Percentiles rank a stretch among this genome's conserved stretches.
Conservation (phyloP, 2,888 invertebrate genomes). For the Magallana nippona region DNA sequence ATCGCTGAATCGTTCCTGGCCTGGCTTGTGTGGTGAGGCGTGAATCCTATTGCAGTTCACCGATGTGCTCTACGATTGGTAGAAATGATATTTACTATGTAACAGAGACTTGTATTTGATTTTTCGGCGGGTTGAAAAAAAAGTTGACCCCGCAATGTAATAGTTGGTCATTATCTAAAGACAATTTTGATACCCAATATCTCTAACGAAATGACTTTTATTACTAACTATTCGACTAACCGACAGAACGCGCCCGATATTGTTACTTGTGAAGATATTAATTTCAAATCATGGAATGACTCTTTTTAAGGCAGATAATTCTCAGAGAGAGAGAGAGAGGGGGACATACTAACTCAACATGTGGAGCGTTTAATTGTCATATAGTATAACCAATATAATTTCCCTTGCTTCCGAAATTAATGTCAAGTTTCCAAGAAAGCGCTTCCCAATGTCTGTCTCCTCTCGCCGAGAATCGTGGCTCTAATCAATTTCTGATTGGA, state of each 20-base stretch:
- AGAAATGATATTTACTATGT: constrained; percentile 45
- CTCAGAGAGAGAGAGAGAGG: neutral
- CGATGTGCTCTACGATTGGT: constrained; percentile 49
- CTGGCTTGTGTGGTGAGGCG: constrained; percentile 47
- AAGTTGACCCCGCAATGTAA: constrained; percentile 42
- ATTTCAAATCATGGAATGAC: constrained; percentile 19
- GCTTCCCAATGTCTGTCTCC: constrained; percentile 5
- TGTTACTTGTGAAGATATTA: constrained; percentile 31
- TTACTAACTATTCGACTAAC: constrained; percentile 8
- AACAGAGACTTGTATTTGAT: constrained; percentile 35
- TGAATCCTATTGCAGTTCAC: constrained; percentile 47
- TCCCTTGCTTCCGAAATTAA: constrained; percentile 51
- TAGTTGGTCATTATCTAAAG: constrained; percentile 26
- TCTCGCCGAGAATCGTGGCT: neutral
- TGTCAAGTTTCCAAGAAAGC: constrained; percentile 39
- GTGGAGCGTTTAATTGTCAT: constrained; percentile 44
- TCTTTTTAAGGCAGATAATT: constrained; percentile 29
- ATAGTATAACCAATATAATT: constrained; percentile 49
- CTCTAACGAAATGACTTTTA: constrained; percentile 23
- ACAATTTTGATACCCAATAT: constrained; percentile 30
- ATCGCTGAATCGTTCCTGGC: constrained; percentile 47
- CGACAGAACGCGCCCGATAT: constrained; percentile 1
- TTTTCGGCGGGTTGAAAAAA: constrained; percentile 47
- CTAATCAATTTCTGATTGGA: constrained; percentile 35
- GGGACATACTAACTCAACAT: constrained; percentile 17